Percentiles rank a stretch among this genome's conserved stretches.
Conservation (phyloP, 2,113 vertebrate species). For the western clawed frog (Xenopus tropicalis) region UCB_Xtro_10.0 CM004443.2:178382001-178382500, state of each 20-base stretch:
- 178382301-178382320: neutral
- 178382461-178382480: neutral
- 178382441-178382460: conserved; percentile 1
- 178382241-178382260: neutral
- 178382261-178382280: neutral
- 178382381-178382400: neutral
- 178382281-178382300: conserved; percentile 4
- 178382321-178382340: neutral
- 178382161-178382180: neutral
- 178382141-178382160: too few relatives aligned
- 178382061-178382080: too few relatives aligned
- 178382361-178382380: neutral
- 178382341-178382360: neutral
- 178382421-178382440: neutral
- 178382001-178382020: too few relatives aligned
- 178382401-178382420: neutral
- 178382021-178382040: too few relatives aligned
- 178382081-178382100: too few relatives aligned
- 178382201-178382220: neutral
- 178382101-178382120: too few relatives aligned
- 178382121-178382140: too few relatives aligned
- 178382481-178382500: neutral
- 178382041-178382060: too few relatives aligned
- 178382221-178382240: neutral
- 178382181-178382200: neutral